Percentiles rank a stretch among this genome's conserved stretches.
phyloP scores from a whole-genome alignment of 1,140 invertebrate genomes.

The Papilio polyxenes region DNA sequence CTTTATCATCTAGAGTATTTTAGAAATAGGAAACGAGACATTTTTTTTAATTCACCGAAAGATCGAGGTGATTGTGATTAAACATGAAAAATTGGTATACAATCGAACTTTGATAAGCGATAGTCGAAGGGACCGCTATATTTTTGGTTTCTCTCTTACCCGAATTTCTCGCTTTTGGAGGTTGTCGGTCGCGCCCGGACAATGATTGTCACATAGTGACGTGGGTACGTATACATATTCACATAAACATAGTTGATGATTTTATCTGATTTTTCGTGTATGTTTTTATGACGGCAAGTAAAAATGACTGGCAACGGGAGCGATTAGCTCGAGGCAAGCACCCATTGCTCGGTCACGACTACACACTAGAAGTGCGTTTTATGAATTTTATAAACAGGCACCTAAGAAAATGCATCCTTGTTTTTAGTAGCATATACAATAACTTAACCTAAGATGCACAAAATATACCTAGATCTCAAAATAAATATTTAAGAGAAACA shows the following conservation, averaged over 20 bases:
- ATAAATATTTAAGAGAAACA: constrained; percentile 62
- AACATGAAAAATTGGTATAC: no score
- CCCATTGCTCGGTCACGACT: constrained; percentile 69
- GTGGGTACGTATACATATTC: not conserved
- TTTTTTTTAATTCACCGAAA: no score
- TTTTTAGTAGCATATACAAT: constrained; percentile 42
- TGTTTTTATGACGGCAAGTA: constrained; percentile 17
- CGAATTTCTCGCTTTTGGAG: no score
- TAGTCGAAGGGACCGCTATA: no score
- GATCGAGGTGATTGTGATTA: no score
- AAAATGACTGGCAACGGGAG: constrained; percentile 62
- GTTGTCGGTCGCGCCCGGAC: no score
- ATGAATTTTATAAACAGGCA: constrained; percentile 37
- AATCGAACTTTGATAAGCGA: no score
- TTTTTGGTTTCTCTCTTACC: no score
- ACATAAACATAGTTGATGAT: not conserved
- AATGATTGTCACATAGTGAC: no score
- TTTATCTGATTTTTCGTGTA: constrained; percentile 4
- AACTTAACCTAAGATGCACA: constrained; percentile 66
- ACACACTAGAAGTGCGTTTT: constrained; percentile 54
- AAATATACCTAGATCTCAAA: constrained; percentile 63
- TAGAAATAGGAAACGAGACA: no score
- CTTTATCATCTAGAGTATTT: no score
- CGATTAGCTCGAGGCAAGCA: constrained; percentile 68
- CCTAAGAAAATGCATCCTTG: not conserved